These are phyloP conservation scores for Rhagoletis zephyria DNA, from an alignment of 1,140 invertebrate genomes.

Conservation along the genomic window DNA sequence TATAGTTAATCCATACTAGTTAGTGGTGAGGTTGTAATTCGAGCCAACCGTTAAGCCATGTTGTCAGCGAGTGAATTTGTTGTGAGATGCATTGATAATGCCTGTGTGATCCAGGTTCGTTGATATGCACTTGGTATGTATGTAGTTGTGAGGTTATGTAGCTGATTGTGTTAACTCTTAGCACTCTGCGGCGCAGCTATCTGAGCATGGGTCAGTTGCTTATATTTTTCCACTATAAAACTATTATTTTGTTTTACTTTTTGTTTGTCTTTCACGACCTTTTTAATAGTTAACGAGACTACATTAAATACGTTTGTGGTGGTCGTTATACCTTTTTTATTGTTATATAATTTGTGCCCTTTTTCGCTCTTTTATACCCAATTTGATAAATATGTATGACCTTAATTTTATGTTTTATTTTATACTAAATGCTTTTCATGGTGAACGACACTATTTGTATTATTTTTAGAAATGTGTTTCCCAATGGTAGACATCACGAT, in stretches of 20 bases:
- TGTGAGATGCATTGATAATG: neutral
- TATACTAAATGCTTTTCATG: too few species aligned
- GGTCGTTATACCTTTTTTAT: slow-evolving; percentile 35
- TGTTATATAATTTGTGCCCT: slow-evolving; percentile 2
- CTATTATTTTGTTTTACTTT: neutral
- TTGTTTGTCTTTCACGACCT: slow-evolving; percentile 54
- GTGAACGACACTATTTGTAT: neutral
- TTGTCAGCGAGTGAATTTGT: slow-evolving; percentile 40
- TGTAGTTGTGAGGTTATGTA: neutral
- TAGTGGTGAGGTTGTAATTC: neutral
- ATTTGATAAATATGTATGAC: neutral
- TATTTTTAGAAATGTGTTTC: neutral
- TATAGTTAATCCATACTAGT: too few species aligned
- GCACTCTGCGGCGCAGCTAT: neutral
- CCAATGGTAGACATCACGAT: too few species aligned
- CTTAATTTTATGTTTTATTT: too few species aligned
- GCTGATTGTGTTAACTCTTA: slow-evolving; percentile 21
- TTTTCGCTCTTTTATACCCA: neutral
- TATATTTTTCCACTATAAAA: neutral
- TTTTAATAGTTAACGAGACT: slow-evolving; percentile 71
- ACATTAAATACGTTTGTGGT: slow-evolving; percentile 22
- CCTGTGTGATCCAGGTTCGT: neutral
- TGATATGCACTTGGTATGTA: neutral
- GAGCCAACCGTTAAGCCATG: neutral
- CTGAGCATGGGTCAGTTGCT: neutral